These are phyloP conservation scores for Melolontha melolontha DNA, from an alignment of 2,888 invertebrate species.

Conservation along the genomic window DNA sequence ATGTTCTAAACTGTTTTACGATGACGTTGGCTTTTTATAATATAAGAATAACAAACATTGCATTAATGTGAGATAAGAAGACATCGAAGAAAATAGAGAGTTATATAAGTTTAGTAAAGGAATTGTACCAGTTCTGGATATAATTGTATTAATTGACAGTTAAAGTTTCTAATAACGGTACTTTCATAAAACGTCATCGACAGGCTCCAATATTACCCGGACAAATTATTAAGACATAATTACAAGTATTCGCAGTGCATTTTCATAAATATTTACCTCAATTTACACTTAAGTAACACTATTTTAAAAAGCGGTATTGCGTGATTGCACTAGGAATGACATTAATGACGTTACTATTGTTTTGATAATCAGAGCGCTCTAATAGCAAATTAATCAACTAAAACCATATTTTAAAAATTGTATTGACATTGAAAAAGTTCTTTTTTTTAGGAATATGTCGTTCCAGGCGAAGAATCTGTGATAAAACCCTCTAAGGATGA, in stretches of 20 bases:
- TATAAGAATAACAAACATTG: slow-evolving; percentile 2
- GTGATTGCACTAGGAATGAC: slow-evolving; percentile 25
- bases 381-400: slow-evolving; percentile 2
- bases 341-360: slow-evolving; percentile 46
- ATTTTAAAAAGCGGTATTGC: slow-evolving; percentile 28
- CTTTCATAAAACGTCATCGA: slow-evolving; percentile 25
- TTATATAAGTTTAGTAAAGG: neutral
- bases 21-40: slow-evolving; percentile 48
- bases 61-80: neutral
- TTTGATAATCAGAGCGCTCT: slow-evolving; percentile 47
- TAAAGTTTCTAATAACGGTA: slow-evolving; percentile 36
- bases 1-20: slow-evolving; percentile 29
- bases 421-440: neutral
- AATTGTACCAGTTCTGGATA: slow-evolving; percentile 5
- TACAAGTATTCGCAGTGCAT: slow-evolving; percentile 1
- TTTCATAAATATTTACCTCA: slow-evolving; percentile 31
- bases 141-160: slow-evolving; percentile 28
- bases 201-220: slow-evolving; percentile 35
- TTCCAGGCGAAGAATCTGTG: slow-evolving; percentile 67
- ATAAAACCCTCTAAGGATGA: slow-evolving; percentile 91
- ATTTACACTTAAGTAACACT: slow-evolving; percentile 18
- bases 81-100: neutral
- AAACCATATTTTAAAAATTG: slow-evolving; percentile 1
- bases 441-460: slow-evolving; percentile 64
- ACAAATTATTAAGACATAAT: neutral